Base-by-base conservation (phyloP, 2,113 vertebrate species). In the Entelurus aequoreus region DNA sequence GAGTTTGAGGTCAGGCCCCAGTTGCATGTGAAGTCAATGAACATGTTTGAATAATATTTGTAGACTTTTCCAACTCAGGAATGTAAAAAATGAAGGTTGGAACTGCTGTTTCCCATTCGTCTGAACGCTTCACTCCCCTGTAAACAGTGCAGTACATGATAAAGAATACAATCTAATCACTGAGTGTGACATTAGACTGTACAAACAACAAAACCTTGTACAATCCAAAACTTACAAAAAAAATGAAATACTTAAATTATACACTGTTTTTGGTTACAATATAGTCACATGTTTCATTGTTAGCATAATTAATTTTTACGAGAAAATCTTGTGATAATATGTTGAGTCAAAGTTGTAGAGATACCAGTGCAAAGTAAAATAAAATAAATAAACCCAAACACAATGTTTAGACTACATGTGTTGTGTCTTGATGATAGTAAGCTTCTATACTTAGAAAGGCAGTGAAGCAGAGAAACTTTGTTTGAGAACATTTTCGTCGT, bases 21-120 rank as follows among this genome's bases (percentile, higher is more conserved):
- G 60, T 74, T 74, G 68, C 74, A 79, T 76, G 82, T 84, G 73
- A 64, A 68, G 64, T 0, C 16, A 54, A 69, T 59, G 65, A 78
- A 80, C 56, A 54, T 49, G 71, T 77, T 82, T 69, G 69, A 80
- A 81, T 80, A 88, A 88, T 83, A 87, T 88, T 88, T 86, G 63
- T 60, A 46, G 53, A 55, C 55, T 51, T 72, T 54, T 72, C 63
- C 64, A 56, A 54, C 55, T 53, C 48, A 68, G 65, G 71, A 84
- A 88, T 80, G 76, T 44, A 3, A 81, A 61, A 69, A 80, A 82
- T 75, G 36, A 73, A 74, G 59, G 54, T 56, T 74, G 56, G 7
- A 21, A 68, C 38, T 40, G 11, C 54, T 62, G 62, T 68, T 82
- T 86, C 72, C 80, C 79, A 79, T 66, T 77, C 46, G 61, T 38